Evolutionary conservation across 2,888 invertebrate species (phyloP), one percentile per base, ranked within the genome.

Genomic region (Pyralis farinalis): DNA sequence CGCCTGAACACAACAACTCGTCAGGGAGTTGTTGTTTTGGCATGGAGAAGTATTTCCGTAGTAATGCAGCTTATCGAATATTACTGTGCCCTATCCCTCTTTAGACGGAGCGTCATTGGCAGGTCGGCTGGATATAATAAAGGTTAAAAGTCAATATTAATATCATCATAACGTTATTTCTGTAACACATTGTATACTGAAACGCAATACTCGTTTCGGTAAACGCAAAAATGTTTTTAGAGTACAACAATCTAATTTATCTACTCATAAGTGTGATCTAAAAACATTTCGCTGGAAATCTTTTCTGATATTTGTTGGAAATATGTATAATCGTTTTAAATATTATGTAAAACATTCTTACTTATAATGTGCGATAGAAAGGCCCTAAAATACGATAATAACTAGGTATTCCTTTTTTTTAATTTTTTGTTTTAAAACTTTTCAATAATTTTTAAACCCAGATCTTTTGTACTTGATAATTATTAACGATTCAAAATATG

Each of bases 251-350:
- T 43, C 41, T 37, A 43, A 41, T 46, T 16, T 32, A 43, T 28
- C 42, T 38, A 37, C 36, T 35, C 25, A 32, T 16, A 4, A 42
- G 32, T 37, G 37, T 42, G 39, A 49, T 50, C 53, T 65, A 67
- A 63, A 67, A 67, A 72, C 60, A 66, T 61, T 64, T 65, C 55
- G 58, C 55, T 59, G 51, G 64, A 72, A 74, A 75, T 71, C 68
- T 68, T 75, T 71, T 63, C 67, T 69, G 70, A 69, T 69, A 69
- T 68, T 60, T 58, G 60, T 53, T 47, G 52, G 51, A 63, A 65
- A 68, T 70, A 68, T 69, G 67, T 71, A 69, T 62, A 66, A 65
- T 58, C 45, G 53, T 61, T 59, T 53, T 16, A 16, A 16, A 16
- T 4, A 16, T 16, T 4, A n/a, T n/a, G n/a, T n/a, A n/a, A n/a